These are phyloP conservation scores for Drosophila acutilabella DNA, from an alignment of 2,888 invertebrate genomes.

Conservation along the genomic window DNA sequence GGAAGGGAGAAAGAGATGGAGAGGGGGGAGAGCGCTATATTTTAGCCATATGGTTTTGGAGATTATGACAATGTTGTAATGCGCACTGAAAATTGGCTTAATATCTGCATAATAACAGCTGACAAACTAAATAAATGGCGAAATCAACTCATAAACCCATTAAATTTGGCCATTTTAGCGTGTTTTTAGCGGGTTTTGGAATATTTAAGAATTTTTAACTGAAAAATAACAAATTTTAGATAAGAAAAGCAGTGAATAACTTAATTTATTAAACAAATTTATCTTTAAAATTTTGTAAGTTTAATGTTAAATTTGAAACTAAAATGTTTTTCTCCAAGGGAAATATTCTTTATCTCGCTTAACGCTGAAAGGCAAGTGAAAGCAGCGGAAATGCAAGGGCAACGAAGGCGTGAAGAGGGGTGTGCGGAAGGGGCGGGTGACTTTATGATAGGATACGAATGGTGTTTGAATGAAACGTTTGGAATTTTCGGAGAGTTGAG, in stretches of 20 bases:
- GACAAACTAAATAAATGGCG: slow-evolving; percentile 29
- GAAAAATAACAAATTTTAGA: neutral
- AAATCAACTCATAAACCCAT: slow-evolving; percentile 2
- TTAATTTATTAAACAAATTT: neutral
- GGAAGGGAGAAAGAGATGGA: neutral
- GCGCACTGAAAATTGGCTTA: slow-evolving; percentile 24
- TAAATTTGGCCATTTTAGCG: neutral
- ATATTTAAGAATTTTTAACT: neutral
- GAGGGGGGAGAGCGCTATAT: neutral
- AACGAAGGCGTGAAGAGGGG: neutral
- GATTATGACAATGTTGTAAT: slow-evolving; percentile 29
- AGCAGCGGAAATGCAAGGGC: neutral
- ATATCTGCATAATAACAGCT: slow-evolving; percentile 19
- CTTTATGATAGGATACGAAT: slow-evolving; percentile 31
- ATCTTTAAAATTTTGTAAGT: neutral
- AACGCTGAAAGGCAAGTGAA: slow-evolving; percentile 11
- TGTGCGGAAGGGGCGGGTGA: neutral
- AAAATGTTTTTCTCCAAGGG: neutral
- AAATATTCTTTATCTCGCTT: slow-evolving; percentile 13
- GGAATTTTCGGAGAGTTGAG: slow-evolving; percentile 48
- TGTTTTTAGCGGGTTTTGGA: neutral
- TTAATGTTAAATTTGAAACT: neutral
- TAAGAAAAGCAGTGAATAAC: neutral
- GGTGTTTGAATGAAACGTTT: slow-evolving; percentile 49
- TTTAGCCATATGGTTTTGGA: slow-evolving; percentile 15